Evolutionary conservation across 2,797 vertebrate genomes (phyloP).

Genomic region (Mormyrus proboscirostris): DNA sequence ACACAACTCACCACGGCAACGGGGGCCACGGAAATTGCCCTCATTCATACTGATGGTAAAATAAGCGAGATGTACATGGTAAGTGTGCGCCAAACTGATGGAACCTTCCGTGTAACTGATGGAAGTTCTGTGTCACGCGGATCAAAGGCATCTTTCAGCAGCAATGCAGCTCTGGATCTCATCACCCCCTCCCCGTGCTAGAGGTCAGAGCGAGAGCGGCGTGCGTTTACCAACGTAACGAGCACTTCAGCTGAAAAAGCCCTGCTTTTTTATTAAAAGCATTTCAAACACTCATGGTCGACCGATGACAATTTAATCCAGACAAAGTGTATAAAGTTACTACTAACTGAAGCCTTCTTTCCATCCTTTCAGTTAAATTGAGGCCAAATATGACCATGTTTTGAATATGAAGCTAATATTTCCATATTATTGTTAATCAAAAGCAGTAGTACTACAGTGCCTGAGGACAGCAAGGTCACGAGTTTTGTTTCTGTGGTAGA

Average conservation of each 20-base stretch:
- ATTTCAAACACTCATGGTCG: neutral
- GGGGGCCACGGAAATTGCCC: neutral
- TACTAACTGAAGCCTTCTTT: neutral
- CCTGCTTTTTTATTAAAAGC: neutral
- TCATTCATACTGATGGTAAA: neutral
- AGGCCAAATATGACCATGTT: neutral
- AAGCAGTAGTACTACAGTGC: neutral
- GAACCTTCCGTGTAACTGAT: neutral
- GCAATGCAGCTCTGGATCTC: neutral
- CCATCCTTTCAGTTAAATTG: neutral
- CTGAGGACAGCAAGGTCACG: neutral
- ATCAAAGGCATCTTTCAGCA: neutral
- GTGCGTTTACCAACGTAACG: neutral
- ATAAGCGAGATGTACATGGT: neutral
- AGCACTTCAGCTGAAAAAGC: neutral
- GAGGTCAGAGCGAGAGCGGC: neutral
- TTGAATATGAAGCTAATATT: slow-evolving; percentile 2
- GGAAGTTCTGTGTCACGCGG: neutral
- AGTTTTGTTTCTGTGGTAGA: neutral
- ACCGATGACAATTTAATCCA: neutral
- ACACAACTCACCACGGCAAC: neutral
- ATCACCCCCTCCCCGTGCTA: neutral
- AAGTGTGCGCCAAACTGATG: neutral
- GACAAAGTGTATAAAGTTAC: neutral
- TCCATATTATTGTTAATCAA: slow-evolving; percentile 1